These are phyloP conservation scores for Notodonta ziczac DNA, from an alignment of 2,888 invertebrate species.

Conservation along the genomic window DNA sequence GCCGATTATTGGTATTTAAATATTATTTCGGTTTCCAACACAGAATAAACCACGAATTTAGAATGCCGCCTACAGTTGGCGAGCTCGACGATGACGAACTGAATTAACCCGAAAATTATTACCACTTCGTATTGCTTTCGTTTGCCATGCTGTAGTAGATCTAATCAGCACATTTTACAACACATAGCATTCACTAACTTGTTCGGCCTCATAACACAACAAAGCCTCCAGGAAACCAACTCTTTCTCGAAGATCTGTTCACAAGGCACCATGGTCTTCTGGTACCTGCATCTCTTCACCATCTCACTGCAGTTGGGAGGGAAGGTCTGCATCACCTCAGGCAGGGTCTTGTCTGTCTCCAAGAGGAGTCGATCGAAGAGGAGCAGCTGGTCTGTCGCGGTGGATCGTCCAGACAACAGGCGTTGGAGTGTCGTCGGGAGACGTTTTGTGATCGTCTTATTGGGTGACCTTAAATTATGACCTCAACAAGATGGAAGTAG, in stretches of 20 bases:
- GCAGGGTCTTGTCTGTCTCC: slow-evolving; percentile 48
- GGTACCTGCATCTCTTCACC: slow-evolving; percentile 58
- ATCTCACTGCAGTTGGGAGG: slow-evolving; percentile 53
- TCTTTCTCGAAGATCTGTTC: slow-evolving; percentile 53
- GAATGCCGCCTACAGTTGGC: no score
- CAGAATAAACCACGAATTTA: no score
- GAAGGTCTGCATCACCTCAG: slow-evolving; percentile 46
- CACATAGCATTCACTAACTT: slow-evolving; percentile 44
- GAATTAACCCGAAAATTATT: no score
- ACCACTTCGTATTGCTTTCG: no score
- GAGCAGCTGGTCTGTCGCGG: slow-evolving; percentile 38
- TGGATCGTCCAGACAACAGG: slow-evolving; percentile 46
- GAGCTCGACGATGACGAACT: no score
- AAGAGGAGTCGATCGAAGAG: slow-evolving; percentile 51
- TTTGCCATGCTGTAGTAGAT: no score
- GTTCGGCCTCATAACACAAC: slow-evolving; percentile 59
- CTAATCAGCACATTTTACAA: not conserved
- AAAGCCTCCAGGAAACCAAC: slow-evolving; percentile 59
- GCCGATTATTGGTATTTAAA: no score
- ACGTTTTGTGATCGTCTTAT: slow-evolving; percentile 27
- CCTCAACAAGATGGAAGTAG: no score
- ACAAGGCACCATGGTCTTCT: slow-evolving; percentile 49
- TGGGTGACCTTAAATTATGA: slow-evolving; percentile 37
- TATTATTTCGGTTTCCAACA: no score
- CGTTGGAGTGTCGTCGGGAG: slow-evolving; percentile 45